Evolutionary conservation across 1,140 invertebrate species (phyloP), one percentile per base, ranked within the genome.

Genomic region (Zaprionus tsacasi): DNA sequence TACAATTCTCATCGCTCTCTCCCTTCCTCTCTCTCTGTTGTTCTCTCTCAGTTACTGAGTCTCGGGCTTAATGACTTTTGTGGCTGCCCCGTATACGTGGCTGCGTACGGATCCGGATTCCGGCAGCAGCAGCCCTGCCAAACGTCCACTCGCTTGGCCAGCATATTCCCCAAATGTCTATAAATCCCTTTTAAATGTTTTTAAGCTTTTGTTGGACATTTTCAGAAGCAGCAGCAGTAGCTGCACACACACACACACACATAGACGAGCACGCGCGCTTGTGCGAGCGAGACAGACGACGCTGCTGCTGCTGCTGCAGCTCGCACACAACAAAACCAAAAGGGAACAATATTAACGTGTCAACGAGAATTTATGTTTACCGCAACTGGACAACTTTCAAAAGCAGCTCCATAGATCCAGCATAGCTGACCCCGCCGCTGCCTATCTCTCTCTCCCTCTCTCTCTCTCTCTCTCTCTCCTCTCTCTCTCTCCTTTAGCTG

Each of bases 141-240:
- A 45, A 52, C 69, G 72, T 68, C 50, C 78, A 76, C 69, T 66
- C 50, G 69, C 52, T 48, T 78, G 68, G 67, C 81, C 70, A 76
- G 78, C 85, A 89, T 89, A 89, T 89, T 89, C 85, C 85, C 85
- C 85, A 89, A 89, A 89, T 89, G 85, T 89, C 85, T 89, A 89
- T 89, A 89, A 89, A 89, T 89, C 85, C 85, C 88, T 89, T 87
- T 89, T 89, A 89, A 89, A 89, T 89, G 85, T 89, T 89, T 88
- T 89, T 89, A 89, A 89, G 85, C 85, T 89, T 89, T 89, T 89
- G 85, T 89, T 89, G 85, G 85, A 89, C 85, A 89, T 89, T 89
- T 85, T 83, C 85, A 83, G 81, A 64, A 77, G 66, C 43, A 77
- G 74, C 61, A 66, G 48, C 61, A 61, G 45, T 17, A 70, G 36